Base-by-base conservation (phyloP, 1,140 invertebrate species). In the Procambarus virginalis region DNA sequence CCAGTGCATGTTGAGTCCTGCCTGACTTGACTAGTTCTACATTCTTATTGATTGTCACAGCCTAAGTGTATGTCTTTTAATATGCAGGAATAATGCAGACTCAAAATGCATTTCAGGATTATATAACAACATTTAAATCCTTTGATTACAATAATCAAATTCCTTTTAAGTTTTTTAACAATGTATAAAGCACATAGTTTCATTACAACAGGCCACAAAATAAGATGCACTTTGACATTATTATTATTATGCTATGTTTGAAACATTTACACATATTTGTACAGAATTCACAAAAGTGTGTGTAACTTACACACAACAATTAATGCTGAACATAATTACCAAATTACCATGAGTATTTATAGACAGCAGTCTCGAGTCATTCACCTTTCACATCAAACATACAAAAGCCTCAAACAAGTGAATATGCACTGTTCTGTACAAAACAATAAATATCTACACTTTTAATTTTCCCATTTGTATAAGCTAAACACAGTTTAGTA, bases 1-100 rank as follows among this genome's bases (percentile, higher is more conserved):
- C 14, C 51, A 79, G 17, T 20, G 46, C 51, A 20, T 48, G 0
- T 49, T 78, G 14, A 49, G 46, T 78, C n/a, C 51, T 78, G 34
- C 51, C 51, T 78, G 12, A 49, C 55, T 34, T 9, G 51, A 81
- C 79, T 81, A 81, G 51, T 17, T 22, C 79, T 81, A 22, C 10
- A 81, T 22, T 81, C 55, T 80, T 60, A 81, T 34, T 81, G 79
- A 81, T 81, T 81, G 79, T 81, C 79, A 81, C 79, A 81, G 79
- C 79, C 79, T 60, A 55, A 34, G 6, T 5, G 64, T 4, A 81
- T 81, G n/a, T 34, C 60, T 81, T 45, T 81, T 81, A 58, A 20
- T 81, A 45, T 81, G 34, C 51, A 81, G 51, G 60, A 45, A 34
- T 58, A 81, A 14, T 60, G 45, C 12, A 81, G 34, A 55, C 34